These are phyloP conservation scores for Cryptoprocta ferox DNA, from an alignment of 2,797 vertebrate species.

Conservation along the genomic window DNA sequence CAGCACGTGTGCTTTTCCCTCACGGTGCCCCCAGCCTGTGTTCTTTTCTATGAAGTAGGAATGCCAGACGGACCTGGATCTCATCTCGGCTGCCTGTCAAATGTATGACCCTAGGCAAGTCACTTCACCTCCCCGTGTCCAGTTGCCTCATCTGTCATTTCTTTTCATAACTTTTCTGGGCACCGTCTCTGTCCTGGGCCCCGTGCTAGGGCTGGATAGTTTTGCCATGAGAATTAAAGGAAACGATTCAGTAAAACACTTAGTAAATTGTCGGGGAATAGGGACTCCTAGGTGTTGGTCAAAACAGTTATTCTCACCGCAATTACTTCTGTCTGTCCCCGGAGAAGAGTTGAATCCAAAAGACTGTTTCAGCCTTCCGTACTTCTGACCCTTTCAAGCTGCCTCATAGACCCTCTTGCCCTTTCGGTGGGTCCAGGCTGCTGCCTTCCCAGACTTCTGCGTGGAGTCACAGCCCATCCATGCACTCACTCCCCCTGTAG, in stretches of 20 bases:
- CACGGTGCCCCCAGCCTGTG: accelerated
- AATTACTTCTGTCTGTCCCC: neutral
- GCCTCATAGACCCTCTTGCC: neutral
- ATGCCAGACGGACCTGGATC: neutral
- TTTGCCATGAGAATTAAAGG: neutral
- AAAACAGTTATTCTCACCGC: neutral
- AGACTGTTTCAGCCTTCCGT: neutral
- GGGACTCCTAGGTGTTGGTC: neutral
- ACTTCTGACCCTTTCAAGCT: neutral
- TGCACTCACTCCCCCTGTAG: neutral
- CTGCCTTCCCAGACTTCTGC: neutral
- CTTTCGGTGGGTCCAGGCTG: neutral
- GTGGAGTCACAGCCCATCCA: neutral
- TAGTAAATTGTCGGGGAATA: neutral
- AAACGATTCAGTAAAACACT: neutral
- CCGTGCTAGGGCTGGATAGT: neutral
- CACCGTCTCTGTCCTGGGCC: neutral
- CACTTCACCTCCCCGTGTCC: neutral
- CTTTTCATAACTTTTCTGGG: neutral
- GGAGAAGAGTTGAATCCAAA: neutral
- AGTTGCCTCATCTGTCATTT: neutral
- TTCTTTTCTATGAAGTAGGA: too few species aligned
- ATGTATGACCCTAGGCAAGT: neutral
- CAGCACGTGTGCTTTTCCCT: neutral
- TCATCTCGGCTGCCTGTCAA: neutral